Percentiles rank a stretch among this genome's conserved stretches.
phyloP scores from a whole-genome alignment of 2,113 vertebrate species.

The Pteronura brasiliensis region DNA sequence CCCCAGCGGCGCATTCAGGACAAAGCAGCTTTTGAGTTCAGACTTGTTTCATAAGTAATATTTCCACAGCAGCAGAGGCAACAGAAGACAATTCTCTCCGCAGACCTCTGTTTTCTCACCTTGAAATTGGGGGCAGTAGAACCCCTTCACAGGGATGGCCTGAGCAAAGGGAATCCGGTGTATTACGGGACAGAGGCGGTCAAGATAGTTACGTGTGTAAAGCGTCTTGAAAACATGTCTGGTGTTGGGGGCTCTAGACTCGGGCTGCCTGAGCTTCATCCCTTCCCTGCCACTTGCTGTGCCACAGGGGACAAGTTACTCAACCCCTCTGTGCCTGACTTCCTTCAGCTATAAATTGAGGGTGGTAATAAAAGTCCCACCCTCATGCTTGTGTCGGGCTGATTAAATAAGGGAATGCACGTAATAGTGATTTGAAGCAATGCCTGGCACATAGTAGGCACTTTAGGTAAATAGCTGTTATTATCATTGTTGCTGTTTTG shows the following conservation, averaged over 20 bases:
- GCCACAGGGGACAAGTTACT: background rate
- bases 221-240: background rate
- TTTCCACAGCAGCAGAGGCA: background rate
- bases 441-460: too few relatives aligned
- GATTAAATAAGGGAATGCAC: background rate
- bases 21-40: background rate
- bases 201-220: rapidly evolving
- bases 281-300: background rate
- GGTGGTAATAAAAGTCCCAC: background rate
- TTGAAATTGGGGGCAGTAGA: too few relatives aligned
- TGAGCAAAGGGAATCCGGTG: background rate
- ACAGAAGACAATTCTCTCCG: background rate
- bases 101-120: background rate
- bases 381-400: background rate
- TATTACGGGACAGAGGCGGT: rapidly evolving
- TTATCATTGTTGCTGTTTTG: background rate
- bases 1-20: background rate
- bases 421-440: background rate
- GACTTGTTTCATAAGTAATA: background rate
- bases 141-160: background rate
- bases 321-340: background rate
- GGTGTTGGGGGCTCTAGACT: background rate
- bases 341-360: background rate
- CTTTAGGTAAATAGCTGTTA: background rate
- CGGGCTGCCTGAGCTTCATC: background rate